Evolutionary conservation across 2,113 vertebrate species (phyloP).

Genomic region (Prolemur simus): DNA sequence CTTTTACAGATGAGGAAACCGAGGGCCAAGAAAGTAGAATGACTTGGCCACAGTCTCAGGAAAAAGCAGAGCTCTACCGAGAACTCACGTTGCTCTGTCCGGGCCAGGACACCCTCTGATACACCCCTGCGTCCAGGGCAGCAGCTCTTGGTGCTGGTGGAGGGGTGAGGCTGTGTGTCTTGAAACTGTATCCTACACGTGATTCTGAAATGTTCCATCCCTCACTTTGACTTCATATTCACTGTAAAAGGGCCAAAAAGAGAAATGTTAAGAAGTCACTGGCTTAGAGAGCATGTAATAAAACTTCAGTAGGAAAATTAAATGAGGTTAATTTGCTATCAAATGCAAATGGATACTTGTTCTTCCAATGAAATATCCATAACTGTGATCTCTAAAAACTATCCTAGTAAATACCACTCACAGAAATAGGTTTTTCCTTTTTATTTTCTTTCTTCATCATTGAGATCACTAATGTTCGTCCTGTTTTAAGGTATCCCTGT

Average conservation of each 20-base stretch:
- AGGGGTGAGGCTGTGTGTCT: neutral
- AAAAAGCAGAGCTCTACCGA: neutral
- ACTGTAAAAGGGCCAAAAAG: neutral
- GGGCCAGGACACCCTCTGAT: fast-evolving
- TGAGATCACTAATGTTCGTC: neutral
- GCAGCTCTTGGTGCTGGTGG: too few relatives aligned
- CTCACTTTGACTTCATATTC: neutral
- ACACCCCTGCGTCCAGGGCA: fast-evolving
- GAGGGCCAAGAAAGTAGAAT: neutral
- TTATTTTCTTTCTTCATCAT: neutral
- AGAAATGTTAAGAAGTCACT: neutral
- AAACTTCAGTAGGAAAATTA: neutral
- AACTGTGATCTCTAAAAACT: neutral
- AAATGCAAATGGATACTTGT: neutral
- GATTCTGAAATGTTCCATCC: neutral
- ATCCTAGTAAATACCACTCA: neutral
- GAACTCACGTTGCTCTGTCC: neutral
- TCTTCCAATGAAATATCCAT: neutral
- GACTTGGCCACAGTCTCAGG: neutral
- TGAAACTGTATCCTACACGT: neutral
- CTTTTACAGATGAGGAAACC: neutral
- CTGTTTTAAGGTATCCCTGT: neutral
- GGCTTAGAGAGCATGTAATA: neutral
- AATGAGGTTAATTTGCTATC: neutral
- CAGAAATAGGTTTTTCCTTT: neutral